Evolutionary conservation across 2,797 vertebrate species (phyloP), one percentile per base, ranked within the genome.

Genomic region (Sebastes vulpes): DNA sequence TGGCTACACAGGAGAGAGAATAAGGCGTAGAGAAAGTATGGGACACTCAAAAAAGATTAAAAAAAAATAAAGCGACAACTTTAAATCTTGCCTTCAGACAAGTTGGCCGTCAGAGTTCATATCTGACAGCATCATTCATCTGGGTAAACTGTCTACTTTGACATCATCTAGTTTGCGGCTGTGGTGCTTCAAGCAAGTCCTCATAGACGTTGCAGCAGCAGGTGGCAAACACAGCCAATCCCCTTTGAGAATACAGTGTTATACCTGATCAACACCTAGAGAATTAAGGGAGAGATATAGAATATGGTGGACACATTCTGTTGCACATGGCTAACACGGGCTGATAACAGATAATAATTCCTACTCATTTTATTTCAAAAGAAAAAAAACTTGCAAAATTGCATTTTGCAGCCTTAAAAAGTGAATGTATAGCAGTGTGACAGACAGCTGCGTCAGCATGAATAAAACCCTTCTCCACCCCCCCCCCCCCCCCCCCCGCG

Each of bases 401-500:
- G 65, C 59, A 72, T 29, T 9, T 75, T 61, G 10, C 35, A 52
- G 61, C 28, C 54, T 20, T 63, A 21, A 6, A 18, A 31, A 64
- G 26, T 54, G 54, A 48, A 52, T 52, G 23, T 38, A 38, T 6
- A 46, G n/a, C 29, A 31, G 72, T 20, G 60, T 86, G 58, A 72
- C 14, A 25, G 66, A 77, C 53, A 73, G 65, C 48, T 74, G 68
- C 4, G 16, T 77, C 71, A 82, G 66, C 65, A 64, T 48, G 38
- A 83, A 65, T 73, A 52, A 53, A 12, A 8, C 0, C 9, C 35
- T 8, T 5, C 23, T 16, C 42, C 9, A 32, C 52, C 32, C 32
- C 20, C 11, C 42, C 23, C 16, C 50, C 6, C 32, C 42, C 32
- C 32, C 20, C 14, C 38, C 14, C 16, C 32, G 59, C 1, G 20